These are phyloP conservation scores for Dasysyrphus albostriatus DNA, from an alignment of 2,888 invertebrate species.

Conservation along the genomic window DNA sequence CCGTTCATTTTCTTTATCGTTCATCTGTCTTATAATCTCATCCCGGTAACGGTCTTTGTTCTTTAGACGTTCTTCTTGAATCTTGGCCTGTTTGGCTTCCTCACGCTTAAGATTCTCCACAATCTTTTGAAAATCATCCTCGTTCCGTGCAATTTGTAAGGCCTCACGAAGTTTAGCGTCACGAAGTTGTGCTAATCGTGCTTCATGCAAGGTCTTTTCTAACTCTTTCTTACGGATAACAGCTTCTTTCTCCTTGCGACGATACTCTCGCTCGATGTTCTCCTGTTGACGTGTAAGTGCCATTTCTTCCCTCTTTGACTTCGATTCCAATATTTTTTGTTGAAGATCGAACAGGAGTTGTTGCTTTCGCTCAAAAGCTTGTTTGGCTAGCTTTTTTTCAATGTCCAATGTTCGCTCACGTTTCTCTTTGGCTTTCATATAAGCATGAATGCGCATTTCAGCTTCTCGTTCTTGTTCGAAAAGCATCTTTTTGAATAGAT, in stretches of 20 bases:
- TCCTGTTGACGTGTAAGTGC: slow-evolving; percentile 82
- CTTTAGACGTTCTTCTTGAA: slow-evolving; percentile 78
- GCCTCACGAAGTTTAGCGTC: slow-evolving; percentile 82
- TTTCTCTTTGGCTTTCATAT: slow-evolving; percentile 81
- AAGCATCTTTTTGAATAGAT: slow-evolving; percentile 81
- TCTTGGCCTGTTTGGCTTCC: slow-evolving; percentile 76
- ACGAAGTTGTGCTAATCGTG: slow-evolving; percentile 80
- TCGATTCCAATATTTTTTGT: slow-evolving; percentile 80
- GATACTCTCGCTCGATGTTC: slow-evolving; percentile 83
- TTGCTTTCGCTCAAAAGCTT: slow-evolving; percentile 82
- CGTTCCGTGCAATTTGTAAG: slow-evolving; percentile 82
- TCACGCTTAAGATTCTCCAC: slow-evolving; percentile 81
- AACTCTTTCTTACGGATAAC: slow-evolving; percentile 80
- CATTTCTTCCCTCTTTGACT: slow-evolving; percentile 80
- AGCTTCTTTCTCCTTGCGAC: slow-evolving; percentile 81
- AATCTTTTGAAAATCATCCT: slow-evolving; percentile 81
- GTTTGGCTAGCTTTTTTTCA: slow-evolving; percentile 80
- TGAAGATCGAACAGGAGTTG: slow-evolving; percentile 81
- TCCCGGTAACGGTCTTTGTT: slow-evolving; percentile 80
- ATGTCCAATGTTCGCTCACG: slow-evolving; percentile 81
- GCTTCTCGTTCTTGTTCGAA: slow-evolving; percentile 82
- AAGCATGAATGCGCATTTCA: slow-evolving; percentile 82
- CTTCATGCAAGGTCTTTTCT: slow-evolving; percentile 80
- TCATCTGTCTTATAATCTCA: slow-evolving; percentile 83
- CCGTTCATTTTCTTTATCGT: slow-evolving; percentile 81